phyloP scores from a whole-genome alignment of 2,888 invertebrate species.

The Phlogophora meticulosa region DNA sequence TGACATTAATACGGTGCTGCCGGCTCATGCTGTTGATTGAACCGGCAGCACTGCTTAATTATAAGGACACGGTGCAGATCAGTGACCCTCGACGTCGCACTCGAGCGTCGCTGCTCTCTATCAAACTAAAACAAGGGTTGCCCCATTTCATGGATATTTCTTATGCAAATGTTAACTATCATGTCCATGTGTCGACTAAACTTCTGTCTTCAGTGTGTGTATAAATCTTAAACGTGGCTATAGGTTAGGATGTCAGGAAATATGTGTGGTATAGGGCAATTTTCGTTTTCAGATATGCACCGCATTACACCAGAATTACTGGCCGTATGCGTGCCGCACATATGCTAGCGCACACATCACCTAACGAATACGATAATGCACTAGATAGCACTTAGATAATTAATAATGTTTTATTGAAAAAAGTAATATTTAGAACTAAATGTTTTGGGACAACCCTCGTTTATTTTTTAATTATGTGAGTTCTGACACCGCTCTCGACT shows the following conservation, averaged over 20 bases:
- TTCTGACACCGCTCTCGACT: slow-evolving; percentile 89
- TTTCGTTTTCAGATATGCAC: slow-evolving; percentile 92
- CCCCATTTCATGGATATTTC: slow-evolving; percentile 91
- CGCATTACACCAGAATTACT: slow-evolving; percentile 91
- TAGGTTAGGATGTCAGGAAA: slow-evolving; percentile 87
- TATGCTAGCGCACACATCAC: slow-evolving; percentile 91
- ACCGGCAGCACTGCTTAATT: slow-evolving; percentile 76
- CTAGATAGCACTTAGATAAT: slow-evolving; percentile 91
- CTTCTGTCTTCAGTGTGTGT: slow-evolving; percentile 89
- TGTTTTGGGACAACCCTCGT: slow-evolving; percentile 92
- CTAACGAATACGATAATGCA: slow-evolving; percentile 89
- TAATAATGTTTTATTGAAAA: slow-evolving; percentile 84
- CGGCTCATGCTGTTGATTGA: slow-evolving; percentile 70
- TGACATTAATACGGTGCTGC: slow-evolving; percentile 78
- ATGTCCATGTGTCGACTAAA: slow-evolving; percentile 89
- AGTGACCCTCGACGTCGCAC: slow-evolving; percentile 73
- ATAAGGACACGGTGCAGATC: slow-evolving; percentile 77
- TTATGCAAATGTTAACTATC: slow-evolving; percentile 88
- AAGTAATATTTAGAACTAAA: slow-evolving; percentile 85
- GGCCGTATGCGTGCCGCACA: slow-evolving; percentile 91
- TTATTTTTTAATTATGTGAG: slow-evolving; percentile 84
- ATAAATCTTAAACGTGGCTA: slow-evolving; percentile 79
- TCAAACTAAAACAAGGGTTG: slow-evolving; percentile 90
- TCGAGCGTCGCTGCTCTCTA: slow-evolving; percentile 78
- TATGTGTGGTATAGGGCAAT: slow-evolving; percentile 91